Base-by-base conservation (phyloP, 37 sponge, comb jelly and placozoan species). In the Petrosia ficiformis region DNA sequence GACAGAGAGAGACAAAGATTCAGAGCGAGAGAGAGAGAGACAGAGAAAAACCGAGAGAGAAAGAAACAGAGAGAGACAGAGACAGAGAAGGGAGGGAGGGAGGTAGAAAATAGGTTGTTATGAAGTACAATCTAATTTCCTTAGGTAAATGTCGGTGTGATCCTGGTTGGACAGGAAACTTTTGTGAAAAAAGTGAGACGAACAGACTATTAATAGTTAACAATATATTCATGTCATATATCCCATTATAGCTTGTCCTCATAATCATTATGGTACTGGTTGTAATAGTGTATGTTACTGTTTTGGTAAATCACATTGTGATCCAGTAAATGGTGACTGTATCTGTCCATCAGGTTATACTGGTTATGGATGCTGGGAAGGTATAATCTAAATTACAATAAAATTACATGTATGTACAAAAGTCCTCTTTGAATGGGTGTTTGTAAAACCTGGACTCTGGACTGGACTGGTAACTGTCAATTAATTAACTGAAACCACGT, bases 141-240 rank as follows among this genome's bases (percentile, higher is more conserved):
- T 10, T 73, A 86, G 92, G 80, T 10, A 52, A 34, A 33, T 95
- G 95, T 78, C 24, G 43, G 1, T 95, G 96, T 88, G 71, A 70
- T 24, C 44, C 71, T 60, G 96, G 92, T 24, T 91, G 89, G 89
- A 81, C 60, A 3, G 96, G 96, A 57, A 61, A 65, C 41, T 38
- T 65, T 29, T 95, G 96, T 70, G 42, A 92, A 1, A 36, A 77
- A 77, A 32, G 91, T 90, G 33, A 56, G 10, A 10, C 54, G n/a
- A 10, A 48, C 16, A 48, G 14, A 48, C 16, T 48, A 48, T 48
- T 48, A 48, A 16, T 48, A 16, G 10, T 10, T 48, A 19, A 16
- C 16, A 10, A 48, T 19, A 19, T 16, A 25, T n/a, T 6, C n/a
- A n/a, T 61, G 21, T 21, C 42, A 24, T n/a, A n/a, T n/a, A n/a